Percentiles rank a stretch among this genome's conserved stretches.
Conservation (phyloP, 2,113 vertebrate species). For the Scomber colias region DNA sequence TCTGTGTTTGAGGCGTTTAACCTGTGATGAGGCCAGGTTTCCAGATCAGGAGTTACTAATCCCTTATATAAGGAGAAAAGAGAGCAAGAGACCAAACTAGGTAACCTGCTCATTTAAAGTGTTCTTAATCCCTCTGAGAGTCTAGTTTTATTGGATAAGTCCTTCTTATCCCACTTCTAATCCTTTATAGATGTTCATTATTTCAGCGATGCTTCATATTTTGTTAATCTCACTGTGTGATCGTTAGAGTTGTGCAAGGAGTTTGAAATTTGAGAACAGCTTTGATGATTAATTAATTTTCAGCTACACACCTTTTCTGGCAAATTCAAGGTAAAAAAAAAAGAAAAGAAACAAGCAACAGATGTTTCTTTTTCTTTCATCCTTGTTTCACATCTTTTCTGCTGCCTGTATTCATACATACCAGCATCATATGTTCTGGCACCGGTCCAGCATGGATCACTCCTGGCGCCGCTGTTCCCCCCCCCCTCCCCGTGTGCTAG, state of each 20-base stretch:
- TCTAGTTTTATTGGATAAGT: slow-evolving; percentile 14
- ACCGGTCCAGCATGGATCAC: background rate
- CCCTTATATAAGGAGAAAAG: slow-evolving; percentile 78
- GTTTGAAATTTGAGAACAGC: background rate
- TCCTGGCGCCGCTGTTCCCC: background rate
- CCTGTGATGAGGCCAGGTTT: slow-evolving; percentile 36
- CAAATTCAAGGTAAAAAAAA: background rate
- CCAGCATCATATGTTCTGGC: background rate
- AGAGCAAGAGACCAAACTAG: slow-evolving; percentile 58
- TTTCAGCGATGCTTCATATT: background rate
- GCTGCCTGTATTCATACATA: fast-evolving
- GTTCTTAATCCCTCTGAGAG: slow-evolving; percentile 58
- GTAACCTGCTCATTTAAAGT: slow-evolving; percentile 57
- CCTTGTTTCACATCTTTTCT: background rate
- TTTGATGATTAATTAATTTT: background rate
- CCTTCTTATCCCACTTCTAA: background rate
- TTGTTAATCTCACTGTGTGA: background rate
- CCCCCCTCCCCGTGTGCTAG: slow-evolving; percentile 17
- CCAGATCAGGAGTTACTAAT: slow-evolving; percentile 68
- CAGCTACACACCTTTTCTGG: background rate
- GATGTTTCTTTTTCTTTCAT: background rate
- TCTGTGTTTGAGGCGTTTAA: background rate
- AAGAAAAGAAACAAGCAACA: background rate
- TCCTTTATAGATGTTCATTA: background rate
- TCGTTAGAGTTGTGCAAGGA: background rate